Percentiles rank a stretch among this genome's conserved stretches.
Conservation (phyloP, 2,113 vertebrate species). For the Sterna hirundo region DNA sequence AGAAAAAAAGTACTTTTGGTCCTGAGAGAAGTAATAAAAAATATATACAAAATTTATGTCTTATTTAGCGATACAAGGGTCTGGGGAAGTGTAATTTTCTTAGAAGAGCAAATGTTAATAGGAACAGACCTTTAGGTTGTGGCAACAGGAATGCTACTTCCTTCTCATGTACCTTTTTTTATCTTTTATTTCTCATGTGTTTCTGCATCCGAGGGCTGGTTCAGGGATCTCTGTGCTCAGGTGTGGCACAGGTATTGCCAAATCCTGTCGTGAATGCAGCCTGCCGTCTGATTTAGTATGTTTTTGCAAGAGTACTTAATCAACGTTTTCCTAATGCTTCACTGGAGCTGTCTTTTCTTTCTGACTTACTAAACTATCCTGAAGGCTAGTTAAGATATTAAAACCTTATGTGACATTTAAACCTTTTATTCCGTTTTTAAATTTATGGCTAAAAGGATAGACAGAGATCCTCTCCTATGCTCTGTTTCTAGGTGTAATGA, state of each 20-base stretch:
- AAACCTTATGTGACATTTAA: not conserved
- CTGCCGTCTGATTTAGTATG: not conserved
- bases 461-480: not conserved
- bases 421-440: not conserved
- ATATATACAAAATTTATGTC: not conserved
- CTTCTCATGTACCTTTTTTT: not conserved
- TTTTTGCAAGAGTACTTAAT: not conserved
- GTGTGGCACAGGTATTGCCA: not conserved
- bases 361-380: not conserved
- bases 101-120: not conserved
- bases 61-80: not conserved
- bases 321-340: not conserved
- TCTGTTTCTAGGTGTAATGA: slow-evolving; percentile 79
- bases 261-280: not conserved
- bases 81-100: not conserved
- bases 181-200: not conserved
- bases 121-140: not conserved
- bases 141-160: not conserved
- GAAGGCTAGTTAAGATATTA: not conserved
- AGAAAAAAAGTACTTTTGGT: not conserved
- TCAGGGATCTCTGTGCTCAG: not conserved
- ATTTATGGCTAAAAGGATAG: not conserved
- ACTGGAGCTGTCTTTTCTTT: not conserved
- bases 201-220: not conserved
- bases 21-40: not conserved